Evolutionary conservation across 1,140 invertebrate species (phyloP).

Genomic region (Pogonognathellus flavescens): DNA sequence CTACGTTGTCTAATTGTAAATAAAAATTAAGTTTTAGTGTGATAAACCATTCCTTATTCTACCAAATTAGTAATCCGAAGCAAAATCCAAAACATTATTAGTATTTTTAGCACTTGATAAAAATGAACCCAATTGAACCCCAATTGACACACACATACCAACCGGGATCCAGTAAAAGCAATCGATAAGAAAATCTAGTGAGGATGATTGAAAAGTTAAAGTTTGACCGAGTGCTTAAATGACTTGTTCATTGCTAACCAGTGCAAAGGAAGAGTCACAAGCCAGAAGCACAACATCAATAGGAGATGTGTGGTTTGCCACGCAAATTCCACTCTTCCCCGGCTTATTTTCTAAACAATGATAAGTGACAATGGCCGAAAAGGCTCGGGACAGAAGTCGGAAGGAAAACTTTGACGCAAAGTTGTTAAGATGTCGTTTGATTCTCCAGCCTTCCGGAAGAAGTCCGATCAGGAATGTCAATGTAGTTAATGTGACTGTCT

Average conservation of each 20-base stretch:
- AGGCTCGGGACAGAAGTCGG: conserved; percentile 86
- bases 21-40: too few relatives aligned
- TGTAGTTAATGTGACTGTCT: conserved; percentile 75
- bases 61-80: too few relatives aligned
- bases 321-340: conserved; percentile 88
- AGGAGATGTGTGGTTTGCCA: conserved; percentile 99
- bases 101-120: too few relatives aligned
- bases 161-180: too few relatives aligned
- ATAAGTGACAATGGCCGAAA: conserved; percentile 91
- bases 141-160: background rate
- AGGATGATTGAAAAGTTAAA: background rate
- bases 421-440: conserved; percentile 83
- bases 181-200: background rate
- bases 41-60: too few relatives aligned
- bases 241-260: conserved; percentile 79
- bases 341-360: conserved; percentile 88
- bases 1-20: too few relatives aligned
- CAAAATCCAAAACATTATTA: too few relatives aligned
- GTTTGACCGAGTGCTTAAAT: background rate
- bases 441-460: conserved; percentile 79
- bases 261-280: conserved; percentile 97
- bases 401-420: conserved; percentile 89
- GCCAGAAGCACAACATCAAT: conserved; percentile 97
- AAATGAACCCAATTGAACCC: background rate
- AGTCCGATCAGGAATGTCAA: conserved; percentile 88